phyloP scores from a whole-genome alignment of 2,888 invertebrate genomes.

The Eucriotettix oculatus region DNA sequence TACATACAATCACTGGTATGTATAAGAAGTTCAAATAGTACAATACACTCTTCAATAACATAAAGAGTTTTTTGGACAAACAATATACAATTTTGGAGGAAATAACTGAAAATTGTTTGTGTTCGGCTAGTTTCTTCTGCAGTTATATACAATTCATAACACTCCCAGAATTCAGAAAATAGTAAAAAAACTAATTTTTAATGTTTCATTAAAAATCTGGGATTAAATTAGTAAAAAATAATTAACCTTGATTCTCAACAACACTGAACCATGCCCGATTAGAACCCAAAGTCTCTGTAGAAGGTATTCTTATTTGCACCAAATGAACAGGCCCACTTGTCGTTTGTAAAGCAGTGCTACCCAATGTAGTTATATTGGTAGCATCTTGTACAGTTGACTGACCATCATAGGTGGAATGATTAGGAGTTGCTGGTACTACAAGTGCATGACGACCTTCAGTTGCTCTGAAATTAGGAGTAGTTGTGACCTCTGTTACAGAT shows the following conservation, averaged over 20 bases:
- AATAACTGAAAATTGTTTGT: no score
- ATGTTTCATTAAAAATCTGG: no score
- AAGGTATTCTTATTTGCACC: constrained; percentile 20
- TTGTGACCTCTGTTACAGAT: constrained; percentile 11
- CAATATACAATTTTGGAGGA: no score
- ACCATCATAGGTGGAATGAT: constrained; percentile 7
- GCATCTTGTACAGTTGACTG: constrained; percentile 7
- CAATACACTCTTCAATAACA: no score
- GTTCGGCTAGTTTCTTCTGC: no score
- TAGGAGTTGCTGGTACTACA: constrained; percentile 15
- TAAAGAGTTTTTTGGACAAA: no score
- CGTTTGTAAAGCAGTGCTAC: constrained; percentile 12
- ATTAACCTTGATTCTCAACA: constrained; percentile 8
- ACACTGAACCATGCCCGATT: constrained; percentile 17
- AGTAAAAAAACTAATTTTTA: no score
- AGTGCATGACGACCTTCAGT: constrained; percentile 14
- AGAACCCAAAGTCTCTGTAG: constrained; percentile 14
- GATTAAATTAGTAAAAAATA: no score
- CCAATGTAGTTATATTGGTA: constrained; percentile 4
- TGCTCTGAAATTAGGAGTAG: constrained; percentile 8
- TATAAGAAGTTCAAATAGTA: no score
- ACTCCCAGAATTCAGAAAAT: no score
- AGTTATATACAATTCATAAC: no score
- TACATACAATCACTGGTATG: no score
- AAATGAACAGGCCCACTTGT: constrained; percentile 19